Base-by-base conservation (phyloP, 2,888 invertebrate genomes). In the Podotricha telesiphe region DNA sequence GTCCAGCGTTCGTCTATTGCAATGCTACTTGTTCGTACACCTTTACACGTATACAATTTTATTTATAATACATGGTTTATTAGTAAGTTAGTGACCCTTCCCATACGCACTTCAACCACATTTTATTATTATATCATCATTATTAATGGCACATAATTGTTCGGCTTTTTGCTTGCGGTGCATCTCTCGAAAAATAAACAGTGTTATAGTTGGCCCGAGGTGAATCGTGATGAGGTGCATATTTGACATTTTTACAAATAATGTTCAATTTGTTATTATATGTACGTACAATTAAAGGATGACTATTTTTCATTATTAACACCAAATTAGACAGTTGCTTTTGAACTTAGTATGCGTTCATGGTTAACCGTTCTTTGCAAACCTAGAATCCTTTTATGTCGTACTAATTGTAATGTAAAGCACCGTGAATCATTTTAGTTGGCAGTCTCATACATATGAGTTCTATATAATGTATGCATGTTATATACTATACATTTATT, bases 81-180 rank as follows among this genome's bases (percentile, higher is more conserved):
- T 87, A 86, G 82, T 86, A 88, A 85, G 83, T 82, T 80, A 83
- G 85, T 85, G 77, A 78, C 77, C 82, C 82, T 82, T 77, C 82
- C 82, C 82, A 86, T 86, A 87, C 86, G 87, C 90, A 90, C 89
- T 80, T 80, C 86, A 88, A 91, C 90, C 91, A 91, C 91, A 90
- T 82, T 89, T 88, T 88, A 87, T 87, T 86, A 78, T 74, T 72
- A 68, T 74, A 73, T 68, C 69, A 70, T 75, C 72, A 70, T 75
- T 34, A 17, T 37, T 55, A 80, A 79, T 78, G 75, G 83, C 87
- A 87, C 86, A 79, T 81, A 79, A 80, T 80, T 74, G 80, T 77
- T 77, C 78, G 77, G 86, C 86, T 88, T 87, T 76, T 77, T 79
- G 86, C 85, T 87, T 88, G 79, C 80, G 81, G 81, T 84, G 82